Evolutionary conservation across 2,113 vertebrate species (phyloP).

Genomic region (Lepus americanus): DNA sequence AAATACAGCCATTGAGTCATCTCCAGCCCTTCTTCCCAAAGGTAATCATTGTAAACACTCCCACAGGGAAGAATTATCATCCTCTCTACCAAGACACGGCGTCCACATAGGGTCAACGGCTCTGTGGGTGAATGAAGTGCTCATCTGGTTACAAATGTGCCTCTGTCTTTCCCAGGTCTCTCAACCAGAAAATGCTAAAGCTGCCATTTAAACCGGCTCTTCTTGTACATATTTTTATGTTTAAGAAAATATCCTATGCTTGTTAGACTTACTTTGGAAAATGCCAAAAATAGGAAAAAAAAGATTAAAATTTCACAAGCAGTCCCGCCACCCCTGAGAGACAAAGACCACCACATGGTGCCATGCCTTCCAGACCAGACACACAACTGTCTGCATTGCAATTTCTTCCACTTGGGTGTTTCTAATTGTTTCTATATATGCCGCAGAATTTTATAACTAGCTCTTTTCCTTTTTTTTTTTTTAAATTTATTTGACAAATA

Average conservation of each 20-base stretch:
- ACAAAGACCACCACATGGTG: fast-evolving
- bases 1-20: background rate
- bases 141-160: background rate
- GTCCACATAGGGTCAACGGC: fast-evolving
- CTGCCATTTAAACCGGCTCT: background rate
- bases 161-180: background rate
- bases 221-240: background rate
- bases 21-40: background rate
- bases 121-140: fast-evolving
- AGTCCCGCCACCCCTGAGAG: background rate
- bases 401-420: background rate
- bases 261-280: background rate
- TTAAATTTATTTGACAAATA: too few species aligned
- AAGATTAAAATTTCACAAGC: background rate
- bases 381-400: fast-evolving
- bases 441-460: background rate
- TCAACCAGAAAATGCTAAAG: background rate
- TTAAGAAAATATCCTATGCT: background rate
- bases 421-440: background rate
- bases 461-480: too few species aligned
- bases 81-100: background rate
- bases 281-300: background rate
- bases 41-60: background rate
- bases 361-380: background rate
- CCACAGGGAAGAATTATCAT: background rate